Evolutionary conservation across 2,888 invertebrate species (phyloP).

Genomic region (Thymelicus sylvestris): DNA sequence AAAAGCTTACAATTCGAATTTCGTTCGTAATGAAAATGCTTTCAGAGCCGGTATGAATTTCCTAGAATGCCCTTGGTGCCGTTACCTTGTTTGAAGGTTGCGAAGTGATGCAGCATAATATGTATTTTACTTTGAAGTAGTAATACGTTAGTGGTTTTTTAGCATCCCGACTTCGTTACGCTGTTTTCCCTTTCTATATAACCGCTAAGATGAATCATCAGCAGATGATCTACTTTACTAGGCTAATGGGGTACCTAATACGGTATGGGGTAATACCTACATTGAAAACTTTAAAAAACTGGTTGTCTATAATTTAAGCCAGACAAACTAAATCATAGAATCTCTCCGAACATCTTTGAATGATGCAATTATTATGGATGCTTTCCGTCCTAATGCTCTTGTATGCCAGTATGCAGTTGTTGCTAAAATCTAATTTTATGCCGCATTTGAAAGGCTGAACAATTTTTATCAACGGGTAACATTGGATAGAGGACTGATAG

Average conservation of each 20-base stretch:
- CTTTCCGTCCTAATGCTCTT: no score
- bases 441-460: no score
- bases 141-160: conserved; percentile 7
- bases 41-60: background rate
- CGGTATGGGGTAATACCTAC: background rate
- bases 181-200: conserved; percentile 8
- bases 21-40: background rate
- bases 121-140: background rate
- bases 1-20: background rate
- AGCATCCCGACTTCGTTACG: background rate
- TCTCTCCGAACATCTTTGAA: no score
- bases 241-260: background rate
- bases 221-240: background rate
- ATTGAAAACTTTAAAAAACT: no score
- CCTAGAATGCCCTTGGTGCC: background rate
- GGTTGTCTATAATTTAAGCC: no score
- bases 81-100: background rate
- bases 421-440: no score
- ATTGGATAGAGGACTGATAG: no score
- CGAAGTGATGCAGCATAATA: conserved; percentile 6
- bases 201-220: conserved; percentile 4
- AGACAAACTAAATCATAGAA: no score
- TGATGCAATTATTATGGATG: no score
- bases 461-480: no score
- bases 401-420: no score